These are phyloP conservation scores for Malthinus seriepunctatus DNA, from an alignment of 2,888 invertebrate species.

Conservation along the genomic window DNA sequence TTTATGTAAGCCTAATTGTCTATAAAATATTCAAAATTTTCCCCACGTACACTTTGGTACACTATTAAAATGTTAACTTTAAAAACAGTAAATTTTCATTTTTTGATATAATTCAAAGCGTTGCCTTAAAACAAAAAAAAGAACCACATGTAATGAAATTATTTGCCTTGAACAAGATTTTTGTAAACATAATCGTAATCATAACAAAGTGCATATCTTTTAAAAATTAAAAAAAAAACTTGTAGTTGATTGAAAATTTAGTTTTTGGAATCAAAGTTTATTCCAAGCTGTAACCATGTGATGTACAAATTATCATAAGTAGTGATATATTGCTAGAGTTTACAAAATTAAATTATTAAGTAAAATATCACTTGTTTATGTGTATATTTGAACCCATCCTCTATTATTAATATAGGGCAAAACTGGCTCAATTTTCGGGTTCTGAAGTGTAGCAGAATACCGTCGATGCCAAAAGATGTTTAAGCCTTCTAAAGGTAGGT, in stretches of 20 bases:
- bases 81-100: too few species aligned
- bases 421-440: too few species aligned
- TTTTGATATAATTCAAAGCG: background rate
- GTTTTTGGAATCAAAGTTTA: slow-evolving; percentile 8
- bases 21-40: too few species aligned
- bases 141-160: slow-evolving; percentile 3
- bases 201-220: background rate
- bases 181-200: background rate
- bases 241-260: slow-evolving; percentile 1
- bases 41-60: too few species aligned
- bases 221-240: background rate
- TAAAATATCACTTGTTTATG: background rate
- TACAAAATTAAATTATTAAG: slow-evolving; percentile 23
- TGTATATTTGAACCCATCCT: slow-evolving; percentile 6
- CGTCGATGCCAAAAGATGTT: too few species aligned
- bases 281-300: slow-evolving; percentile 27
- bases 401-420: too few species aligned
- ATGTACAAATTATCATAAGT: slow-evolving; percentile 27
- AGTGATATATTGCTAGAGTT: slow-evolving; percentile 23
- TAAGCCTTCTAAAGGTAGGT: too few species aligned
- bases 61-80: too few species aligned
- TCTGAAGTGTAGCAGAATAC: too few species aligned
- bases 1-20: too few species aligned
- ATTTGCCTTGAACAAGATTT: slow-evolving; percentile 1
- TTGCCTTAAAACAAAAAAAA: slow-evolving; percentile 4